Conservation (phyloP, 2,888 invertebrate genomes). For the Oscheius sp. region DNA sequence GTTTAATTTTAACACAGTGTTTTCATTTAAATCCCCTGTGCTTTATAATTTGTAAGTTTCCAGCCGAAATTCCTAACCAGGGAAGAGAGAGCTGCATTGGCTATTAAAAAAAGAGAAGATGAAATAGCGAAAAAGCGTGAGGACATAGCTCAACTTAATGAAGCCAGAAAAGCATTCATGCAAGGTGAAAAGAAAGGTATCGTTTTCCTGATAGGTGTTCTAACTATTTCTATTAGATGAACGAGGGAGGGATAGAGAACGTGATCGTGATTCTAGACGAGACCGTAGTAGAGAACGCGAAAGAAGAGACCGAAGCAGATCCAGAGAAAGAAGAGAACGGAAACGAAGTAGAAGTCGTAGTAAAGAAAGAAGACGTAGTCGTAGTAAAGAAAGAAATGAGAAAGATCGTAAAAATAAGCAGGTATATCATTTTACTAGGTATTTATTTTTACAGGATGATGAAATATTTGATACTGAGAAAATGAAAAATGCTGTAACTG, state of each 20-base stretch:
- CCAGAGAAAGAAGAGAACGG: slow-evolving; percentile 64
- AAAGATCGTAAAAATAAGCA: slow-evolving; percentile 27
- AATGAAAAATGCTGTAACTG: slow-evolving; percentile 62
- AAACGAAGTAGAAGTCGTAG: slow-evolving; percentile 37
- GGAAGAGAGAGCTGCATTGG: slow-evolving; percentile 89
- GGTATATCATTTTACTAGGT: background rate
- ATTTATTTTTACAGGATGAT: slow-evolving; percentile 23
- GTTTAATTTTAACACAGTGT: too few species aligned
- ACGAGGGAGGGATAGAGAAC: slow-evolving; percentile 43
- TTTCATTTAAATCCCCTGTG: too few species aligned
- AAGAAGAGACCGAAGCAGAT: slow-evolving; percentile 38
- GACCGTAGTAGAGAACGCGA: slow-evolving; percentile 57
- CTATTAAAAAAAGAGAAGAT: slow-evolving; percentile 86
- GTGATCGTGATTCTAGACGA: slow-evolving; percentile 44
- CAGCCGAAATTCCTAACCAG: slow-evolving; percentile 92
- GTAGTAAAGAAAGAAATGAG: slow-evolving; percentile 35
- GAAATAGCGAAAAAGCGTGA: slow-evolving; percentile 82
- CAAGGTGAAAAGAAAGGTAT: slow-evolving; percentile 69
- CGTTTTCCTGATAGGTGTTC: background rate
- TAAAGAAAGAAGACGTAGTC: slow-evolving; percentile 35
- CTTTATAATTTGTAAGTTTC: slow-evolving; percentile 34
- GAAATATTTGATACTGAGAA: slow-evolving; percentile 50
- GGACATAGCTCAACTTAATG: slow-evolving; percentile 78
- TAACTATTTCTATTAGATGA: slow-evolving; percentile 31
- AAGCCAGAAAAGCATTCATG: slow-evolving; percentile 76